A percentile compares a stretch with the other conserved stretches of the same genome.
Evolutionary conservation across 2,888 invertebrate genomes (phyloP).

Genomic region (Zygothrica quintamaculata): DNA sequence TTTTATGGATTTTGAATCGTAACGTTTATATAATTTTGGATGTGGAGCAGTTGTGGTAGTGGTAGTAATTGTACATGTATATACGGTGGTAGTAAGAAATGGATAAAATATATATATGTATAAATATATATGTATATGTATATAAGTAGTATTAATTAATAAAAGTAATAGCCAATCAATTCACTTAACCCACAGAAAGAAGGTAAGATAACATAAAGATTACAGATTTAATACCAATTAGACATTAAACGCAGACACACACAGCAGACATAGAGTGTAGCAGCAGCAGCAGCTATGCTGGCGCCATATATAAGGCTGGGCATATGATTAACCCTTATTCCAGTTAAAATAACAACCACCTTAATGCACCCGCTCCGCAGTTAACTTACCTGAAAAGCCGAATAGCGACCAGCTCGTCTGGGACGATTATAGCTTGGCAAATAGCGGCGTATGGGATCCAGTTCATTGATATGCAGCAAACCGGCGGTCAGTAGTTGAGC

Average conservation of each 20-base stretch:
- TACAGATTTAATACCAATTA: constrained; percentile 58
- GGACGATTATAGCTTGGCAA: constrained; percentile 98
- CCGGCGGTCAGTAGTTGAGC: constrained; percentile 95
- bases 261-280: constrained; percentile 63
- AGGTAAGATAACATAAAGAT: constrained; percentile 41
- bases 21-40: constrained; percentile 30
- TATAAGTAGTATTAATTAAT: constrained; percentile 45
- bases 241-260: constrained; percentile 65
- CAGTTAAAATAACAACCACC: not conserved
- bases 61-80: constrained; percentile 34
- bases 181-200: constrained; percentile 49
- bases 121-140: constrained; percentile 27
- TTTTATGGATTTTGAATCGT: constrained; percentile 33
- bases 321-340: constrained; percentile 12
- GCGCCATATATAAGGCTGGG: too few species aligned
- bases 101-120: constrained; percentile 54
- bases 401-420: constrained; percentile 95
- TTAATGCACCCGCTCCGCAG: constrained; percentile 1
- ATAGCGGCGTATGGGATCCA: constrained; percentile 97
- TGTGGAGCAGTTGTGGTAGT: constrained; percentile 54
- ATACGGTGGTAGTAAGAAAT: constrained; percentile 62
- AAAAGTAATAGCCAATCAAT: constrained; percentile 57
- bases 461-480: constrained; percentile 95
- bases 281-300: constrained; percentile 40
- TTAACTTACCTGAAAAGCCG: constrained; percentile 95